Percentiles rank a stretch among this genome's conserved stretches.
phyloP scores from a whole-genome alignment of 2,113 vertebrate species.

The Pedetes capensis region DNA sequence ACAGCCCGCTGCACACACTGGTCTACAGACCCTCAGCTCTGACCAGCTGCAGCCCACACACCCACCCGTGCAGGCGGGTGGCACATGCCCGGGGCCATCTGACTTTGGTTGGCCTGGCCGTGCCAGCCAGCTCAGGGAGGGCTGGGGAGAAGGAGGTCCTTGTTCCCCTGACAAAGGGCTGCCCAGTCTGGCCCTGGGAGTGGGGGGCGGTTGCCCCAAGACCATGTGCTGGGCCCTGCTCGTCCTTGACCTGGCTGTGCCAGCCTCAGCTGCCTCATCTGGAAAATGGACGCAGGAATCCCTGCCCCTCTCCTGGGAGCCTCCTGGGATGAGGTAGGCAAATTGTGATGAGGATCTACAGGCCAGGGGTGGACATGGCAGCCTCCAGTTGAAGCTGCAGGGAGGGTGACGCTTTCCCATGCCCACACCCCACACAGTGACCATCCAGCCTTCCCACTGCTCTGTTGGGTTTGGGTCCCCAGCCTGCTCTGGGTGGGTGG shows the following conservation, averaged over 20 bases:
- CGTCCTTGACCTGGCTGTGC: not conserved
- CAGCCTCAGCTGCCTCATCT: not conserved
- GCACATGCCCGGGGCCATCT: constrained; percentile 56
- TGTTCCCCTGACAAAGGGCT: constrained; percentile 82
- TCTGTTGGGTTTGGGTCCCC: too few species aligned
- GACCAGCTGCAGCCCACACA: constrained; percentile 15
- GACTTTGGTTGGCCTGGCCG: constrained; percentile 75
- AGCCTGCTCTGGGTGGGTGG: not conserved
- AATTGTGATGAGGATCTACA: too few species aligned
- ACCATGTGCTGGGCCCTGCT: not conserved
- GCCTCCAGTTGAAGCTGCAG: too few species aligned
- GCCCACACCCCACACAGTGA: not conserved
- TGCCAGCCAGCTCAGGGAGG: constrained; percentile 28
- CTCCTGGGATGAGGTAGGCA: too few species aligned
- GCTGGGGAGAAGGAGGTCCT: constrained; percentile 61
- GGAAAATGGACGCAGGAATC: not conserved
- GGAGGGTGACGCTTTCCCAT: not conserved
- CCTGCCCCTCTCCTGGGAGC: not conserved
- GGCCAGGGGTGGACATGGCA: too few species aligned
- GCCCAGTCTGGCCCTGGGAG: not conserved
- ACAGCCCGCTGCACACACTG: not conserved
- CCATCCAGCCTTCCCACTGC: not conserved
- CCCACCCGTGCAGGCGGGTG: not conserved
- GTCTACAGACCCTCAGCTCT: not conserved
- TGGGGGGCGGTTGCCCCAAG: not conserved